Percentiles rank a stretch among this genome's conserved stretches.
These are phyloP conservation scores for Cephalopholis sonnerati DNA, from an alignment of 2,113 vertebrate genomes.

Conservation along the genomic window DNA sequence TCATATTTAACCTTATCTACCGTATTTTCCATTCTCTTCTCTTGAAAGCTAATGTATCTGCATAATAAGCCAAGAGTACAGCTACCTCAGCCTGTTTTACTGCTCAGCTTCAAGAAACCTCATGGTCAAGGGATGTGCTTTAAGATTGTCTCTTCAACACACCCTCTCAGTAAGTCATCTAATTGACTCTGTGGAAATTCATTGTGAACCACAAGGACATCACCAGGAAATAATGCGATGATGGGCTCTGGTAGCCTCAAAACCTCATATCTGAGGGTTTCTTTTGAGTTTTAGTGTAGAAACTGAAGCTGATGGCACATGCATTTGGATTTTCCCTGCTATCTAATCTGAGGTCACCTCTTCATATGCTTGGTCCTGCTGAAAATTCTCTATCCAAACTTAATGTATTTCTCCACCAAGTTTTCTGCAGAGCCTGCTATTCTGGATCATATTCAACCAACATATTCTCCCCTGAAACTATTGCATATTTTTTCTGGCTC, in stretches of 20 bases:
- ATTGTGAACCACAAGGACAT: not conserved
- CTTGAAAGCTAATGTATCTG: not conserved
- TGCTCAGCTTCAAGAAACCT: not conserved
- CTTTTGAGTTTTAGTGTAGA: not conserved
- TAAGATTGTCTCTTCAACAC: not conserved
- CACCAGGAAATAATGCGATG: too few relatives aligned
- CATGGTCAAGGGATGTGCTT: not conserved
- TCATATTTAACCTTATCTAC: not conserved
- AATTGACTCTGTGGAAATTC: not conserved
- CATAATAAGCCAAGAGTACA: constrained; percentile 5
- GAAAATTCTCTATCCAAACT: not conserved
- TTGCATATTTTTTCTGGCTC: not conserved
- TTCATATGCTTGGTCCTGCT: not conserved
- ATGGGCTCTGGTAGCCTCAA: not conserved
- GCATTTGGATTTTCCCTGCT: not conserved
- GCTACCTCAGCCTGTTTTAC: not conserved
- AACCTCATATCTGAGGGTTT: not conserved
- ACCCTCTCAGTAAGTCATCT: not conserved
- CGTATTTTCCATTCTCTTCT: not conserved
- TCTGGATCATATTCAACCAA: not conserved
- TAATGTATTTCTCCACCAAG: not conserved
- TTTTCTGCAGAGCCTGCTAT: not conserved
- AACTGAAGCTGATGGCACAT: not conserved
- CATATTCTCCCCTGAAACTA: not conserved
- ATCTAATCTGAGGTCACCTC: not conserved